Percentiles rank a stretch among this genome's conserved stretches.
Conservation (phyloP, 2,797 vertebrate species). For the Myotis findleyi region DNA sequence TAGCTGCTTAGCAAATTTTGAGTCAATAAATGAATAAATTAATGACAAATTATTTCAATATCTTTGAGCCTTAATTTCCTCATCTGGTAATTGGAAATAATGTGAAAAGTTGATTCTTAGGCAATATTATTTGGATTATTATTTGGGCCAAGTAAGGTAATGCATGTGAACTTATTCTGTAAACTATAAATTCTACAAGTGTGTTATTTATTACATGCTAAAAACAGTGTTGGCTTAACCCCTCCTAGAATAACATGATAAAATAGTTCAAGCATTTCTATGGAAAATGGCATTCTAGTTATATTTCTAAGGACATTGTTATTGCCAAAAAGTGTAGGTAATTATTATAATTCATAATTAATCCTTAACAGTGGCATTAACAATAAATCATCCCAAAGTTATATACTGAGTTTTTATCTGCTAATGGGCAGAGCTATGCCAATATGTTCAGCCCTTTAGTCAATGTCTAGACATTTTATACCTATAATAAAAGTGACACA, state of each 20-base stretch:
- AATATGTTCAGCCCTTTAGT: constrained; percentile 51
- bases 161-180: neutral
- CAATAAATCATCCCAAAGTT: constrained; percentile 51
- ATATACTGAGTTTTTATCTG: constrained; percentile 15
- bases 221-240: neutral
- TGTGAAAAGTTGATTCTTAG: neutral
- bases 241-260: neutral
- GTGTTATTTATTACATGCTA: neutral
- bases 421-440: neutral
- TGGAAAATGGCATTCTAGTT: constrained; percentile 29
- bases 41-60: constrained; percentile 15
- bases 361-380: constrained; percentile 55
- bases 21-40: constrained; percentile 10
- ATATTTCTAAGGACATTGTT: constrained; percentile 6
- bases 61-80: constrained; percentile 17
- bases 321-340: constrained; percentile 41
- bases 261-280: constrained; percentile 15
- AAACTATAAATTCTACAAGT: neutral
- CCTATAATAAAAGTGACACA: constrained; percentile 5
- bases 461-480: constrained; percentile 42
- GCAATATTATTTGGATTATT: neutral
- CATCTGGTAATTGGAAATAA: neutral
- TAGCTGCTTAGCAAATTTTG: neutral
- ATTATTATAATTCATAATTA: constrained; percentile 38
- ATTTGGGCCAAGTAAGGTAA: neutral